phyloP scores from a whole-genome alignment of 1,140 invertebrate genomes.

The Brachionus sp. region DNA sequence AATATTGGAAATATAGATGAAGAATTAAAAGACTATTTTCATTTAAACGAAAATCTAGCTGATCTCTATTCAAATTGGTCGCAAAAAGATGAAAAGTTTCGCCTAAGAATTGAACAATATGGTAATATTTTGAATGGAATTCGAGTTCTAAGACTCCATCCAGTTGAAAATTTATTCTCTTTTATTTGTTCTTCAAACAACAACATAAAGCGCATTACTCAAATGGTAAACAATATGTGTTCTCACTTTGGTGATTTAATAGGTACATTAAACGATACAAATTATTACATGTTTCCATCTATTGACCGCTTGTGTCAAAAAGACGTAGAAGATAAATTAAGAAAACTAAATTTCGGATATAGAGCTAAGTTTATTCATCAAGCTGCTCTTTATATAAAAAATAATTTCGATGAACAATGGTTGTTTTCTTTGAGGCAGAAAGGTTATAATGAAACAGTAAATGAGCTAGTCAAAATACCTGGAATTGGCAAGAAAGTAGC shows the following conservation, averaged over 20 bases:
- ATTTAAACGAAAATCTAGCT: neutral
- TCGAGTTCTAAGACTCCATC: constrained; percentile 83
- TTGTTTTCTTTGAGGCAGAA: constrained; percentile 67
- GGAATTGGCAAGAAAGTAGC: constrained; percentile 90
- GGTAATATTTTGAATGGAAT: constrained; percentile 62
- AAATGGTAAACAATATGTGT: constrained; percentile 87
- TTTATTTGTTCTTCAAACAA: constrained; percentile 98
- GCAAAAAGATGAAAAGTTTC: neutral
- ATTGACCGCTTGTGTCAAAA: neutral
- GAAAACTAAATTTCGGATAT: constrained; percentile 81
- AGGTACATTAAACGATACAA: constrained; percentile 65
- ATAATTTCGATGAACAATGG: constrained; percentile 74
- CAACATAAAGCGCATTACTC: constrained; percentile 75
- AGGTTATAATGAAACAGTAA: constrained; percentile 69
- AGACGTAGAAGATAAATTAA: constrained; percentile 67
- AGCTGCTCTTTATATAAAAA: constrained; percentile 50
- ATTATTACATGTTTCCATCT: constrained; percentile 77
- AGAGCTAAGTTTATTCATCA: constrained; percentile 64
- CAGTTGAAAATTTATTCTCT: constrained; percentile 85
- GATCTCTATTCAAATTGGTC: constrained; percentile 12
- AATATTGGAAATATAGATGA: neutral
- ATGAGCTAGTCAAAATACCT: constrained; percentile 70
- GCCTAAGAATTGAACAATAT: neutral
- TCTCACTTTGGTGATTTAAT: constrained; percentile 74
- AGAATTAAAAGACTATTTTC: constrained; percentile 29